A percentile compares a stretch with the other conserved stretches of the same genome.
Evolutionary conservation across 2,113 vertebrate genomes (phyloP).

Genomic region (Pelecanoides urinatrix): DNA sequence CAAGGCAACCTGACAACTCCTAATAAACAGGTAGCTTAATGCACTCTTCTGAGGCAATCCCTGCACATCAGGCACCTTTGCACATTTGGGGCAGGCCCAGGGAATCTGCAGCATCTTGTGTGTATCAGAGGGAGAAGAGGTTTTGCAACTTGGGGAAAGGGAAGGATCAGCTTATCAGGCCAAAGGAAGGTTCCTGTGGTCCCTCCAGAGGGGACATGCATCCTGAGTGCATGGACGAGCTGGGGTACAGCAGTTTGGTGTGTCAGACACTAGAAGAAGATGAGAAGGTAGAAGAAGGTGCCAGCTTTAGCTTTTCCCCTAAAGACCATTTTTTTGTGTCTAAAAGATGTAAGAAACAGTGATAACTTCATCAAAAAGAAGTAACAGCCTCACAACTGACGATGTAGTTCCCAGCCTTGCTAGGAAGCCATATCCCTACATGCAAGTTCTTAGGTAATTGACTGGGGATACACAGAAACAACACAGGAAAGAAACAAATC

Average conservation of each 20-base stretch:
- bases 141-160: neutral
- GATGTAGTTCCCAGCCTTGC: neutral
- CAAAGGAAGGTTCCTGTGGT: neutral
- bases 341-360: neutral
- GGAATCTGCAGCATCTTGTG: neutral
- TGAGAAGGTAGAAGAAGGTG: neutral
- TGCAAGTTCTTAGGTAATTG: neutral
- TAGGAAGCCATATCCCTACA: neutral
- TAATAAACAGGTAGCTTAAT: constrained; percentile 14
- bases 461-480: neutral
- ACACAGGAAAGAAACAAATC: neutral
- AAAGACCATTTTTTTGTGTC: neutral
- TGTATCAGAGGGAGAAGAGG: neutral
- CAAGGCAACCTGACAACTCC: constrained; percentile 37
- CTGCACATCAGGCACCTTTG: neutral
- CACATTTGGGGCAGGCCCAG: neutral
- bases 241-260: neutral
- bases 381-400: neutral
- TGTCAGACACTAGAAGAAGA: neutral
- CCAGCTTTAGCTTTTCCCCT: neutral
- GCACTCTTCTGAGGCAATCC: neutral
- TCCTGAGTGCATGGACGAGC: neutral
- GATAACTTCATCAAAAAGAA: neutral
- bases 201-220: neutral
- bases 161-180: neutral